Evolutionary conservation across 2,113 vertebrate genomes (phyloP).

Genomic region (Syngnathus typhle): DNA sequence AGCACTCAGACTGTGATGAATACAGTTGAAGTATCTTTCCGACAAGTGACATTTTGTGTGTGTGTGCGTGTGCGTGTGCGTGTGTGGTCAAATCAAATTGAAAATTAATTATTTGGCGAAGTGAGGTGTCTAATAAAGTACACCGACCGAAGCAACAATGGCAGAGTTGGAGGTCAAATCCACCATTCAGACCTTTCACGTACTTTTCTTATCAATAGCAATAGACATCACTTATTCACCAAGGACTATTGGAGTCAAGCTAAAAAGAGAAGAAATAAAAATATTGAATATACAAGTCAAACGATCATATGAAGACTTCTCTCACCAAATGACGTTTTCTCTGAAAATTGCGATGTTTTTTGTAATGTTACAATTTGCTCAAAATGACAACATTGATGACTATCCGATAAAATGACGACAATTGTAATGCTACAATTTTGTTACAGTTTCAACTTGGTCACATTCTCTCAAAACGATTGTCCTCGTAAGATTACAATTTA

Average conservation of each 20-base stretch:
- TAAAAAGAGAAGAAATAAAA: background rate
- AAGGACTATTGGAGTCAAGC: background rate
- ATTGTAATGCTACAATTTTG: background rate
- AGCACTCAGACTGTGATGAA: constrained; percentile 37
- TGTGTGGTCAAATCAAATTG: background rate
- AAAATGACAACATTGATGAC: background rate
- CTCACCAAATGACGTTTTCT: no score
- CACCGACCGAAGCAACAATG: background rate
- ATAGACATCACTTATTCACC: background rate
- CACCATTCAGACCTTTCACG: background rate
- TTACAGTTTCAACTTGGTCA: no score
- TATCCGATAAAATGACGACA: background rate
- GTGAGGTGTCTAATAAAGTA: background rate
- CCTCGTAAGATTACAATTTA: background rate
- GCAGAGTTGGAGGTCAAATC: background rate
- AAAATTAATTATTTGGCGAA: constrained; percentile 29
- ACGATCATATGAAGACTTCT: background rate
- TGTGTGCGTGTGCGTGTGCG: background rate
- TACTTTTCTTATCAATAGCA: background rate
- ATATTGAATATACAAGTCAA: background rate
- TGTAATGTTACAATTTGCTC: background rate
- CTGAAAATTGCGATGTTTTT: background rate
- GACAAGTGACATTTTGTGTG: background rate
- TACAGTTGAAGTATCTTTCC: constrained; percentile 58
- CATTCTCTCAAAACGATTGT: no score